Percentiles rank a stretch among this genome's conserved stretches.
These are phyloP conservation scores for Neotragus moschatus DNA, from an alignment of 2,113 vertebrate species.

Conservation along the genomic window DNA sequence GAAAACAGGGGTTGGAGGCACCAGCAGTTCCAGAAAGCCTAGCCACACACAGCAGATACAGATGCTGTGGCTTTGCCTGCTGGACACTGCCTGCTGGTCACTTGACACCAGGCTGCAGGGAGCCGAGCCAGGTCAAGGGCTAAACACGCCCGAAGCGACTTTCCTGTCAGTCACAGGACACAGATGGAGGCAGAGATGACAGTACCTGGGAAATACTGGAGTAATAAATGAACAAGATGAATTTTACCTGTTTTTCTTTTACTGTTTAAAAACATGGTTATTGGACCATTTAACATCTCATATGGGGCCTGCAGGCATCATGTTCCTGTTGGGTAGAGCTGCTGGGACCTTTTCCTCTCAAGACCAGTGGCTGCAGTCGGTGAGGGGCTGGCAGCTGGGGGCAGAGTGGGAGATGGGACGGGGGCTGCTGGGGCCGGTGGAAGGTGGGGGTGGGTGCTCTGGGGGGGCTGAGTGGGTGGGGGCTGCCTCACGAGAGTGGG, in stretches of 20 bases:
- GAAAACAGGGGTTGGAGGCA: neutral
- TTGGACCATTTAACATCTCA: neutral
- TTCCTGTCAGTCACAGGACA: neutral
- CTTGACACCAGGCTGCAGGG: neutral
- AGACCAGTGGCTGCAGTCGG: neutral
- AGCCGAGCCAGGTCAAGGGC: neutral
- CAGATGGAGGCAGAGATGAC: neutral
- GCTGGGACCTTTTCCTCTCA: neutral
- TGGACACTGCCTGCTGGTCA: neutral
- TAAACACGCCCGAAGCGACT: fast-evolving
- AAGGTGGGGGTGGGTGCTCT: neutral
- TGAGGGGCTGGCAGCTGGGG: neutral
- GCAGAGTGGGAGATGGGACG: neutral
- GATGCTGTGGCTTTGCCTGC: neutral
- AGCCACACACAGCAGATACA: neutral
- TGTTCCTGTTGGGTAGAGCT: neutral
- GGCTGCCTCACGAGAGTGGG: neutral
- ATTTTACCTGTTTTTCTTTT: neutral
- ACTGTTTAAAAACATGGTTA: neutral
- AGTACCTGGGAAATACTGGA: neutral
- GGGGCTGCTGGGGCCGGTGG: neutral
- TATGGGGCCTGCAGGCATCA: neutral
- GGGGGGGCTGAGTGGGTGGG: neutral
- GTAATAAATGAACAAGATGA: neutral
- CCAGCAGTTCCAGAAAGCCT: neutral